Percentiles rank a stretch among this genome's conserved stretches.
Evolutionary conservation across 2,888 invertebrate species (phyloP).

Genomic region (Archips crataeganus): DNA sequence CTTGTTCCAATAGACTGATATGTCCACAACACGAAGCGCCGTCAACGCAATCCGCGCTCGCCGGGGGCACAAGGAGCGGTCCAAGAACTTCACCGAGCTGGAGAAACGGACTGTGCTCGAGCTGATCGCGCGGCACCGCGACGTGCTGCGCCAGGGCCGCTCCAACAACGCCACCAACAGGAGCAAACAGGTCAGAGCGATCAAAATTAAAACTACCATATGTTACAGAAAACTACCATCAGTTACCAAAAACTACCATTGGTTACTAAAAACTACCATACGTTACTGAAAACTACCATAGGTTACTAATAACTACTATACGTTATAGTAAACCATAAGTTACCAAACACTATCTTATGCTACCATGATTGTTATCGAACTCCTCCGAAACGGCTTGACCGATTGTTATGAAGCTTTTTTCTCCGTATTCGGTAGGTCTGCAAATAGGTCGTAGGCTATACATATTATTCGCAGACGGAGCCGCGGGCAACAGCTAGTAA

Average conservation of each 20-base stretch:
- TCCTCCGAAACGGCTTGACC: too few species aligned
- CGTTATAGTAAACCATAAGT: neutral
- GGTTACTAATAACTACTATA: neutral
- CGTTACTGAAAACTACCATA: neutral
- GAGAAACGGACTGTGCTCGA: constrained; percentile 82
- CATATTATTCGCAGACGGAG: too few species aligned
- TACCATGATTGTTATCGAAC: too few species aligned
- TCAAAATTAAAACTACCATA: neutral
- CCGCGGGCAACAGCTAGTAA: too few species aligned
- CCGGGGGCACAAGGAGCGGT: constrained; percentile 84
- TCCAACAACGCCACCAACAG: constrained; percentile 84
- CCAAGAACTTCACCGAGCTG: constrained; percentile 84
- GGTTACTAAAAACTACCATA: neutral
- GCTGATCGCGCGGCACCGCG: constrained; percentile 79
- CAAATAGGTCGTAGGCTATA: too few species aligned
- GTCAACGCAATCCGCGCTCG: constrained; percentile 73
- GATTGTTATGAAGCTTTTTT: too few species aligned
- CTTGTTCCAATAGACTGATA: constrained; percentile 68
- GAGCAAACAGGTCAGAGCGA: constrained; percentile 76
- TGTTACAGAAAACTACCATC: neutral
- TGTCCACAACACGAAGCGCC: constrained; percentile 77
- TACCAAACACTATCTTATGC: neutral
- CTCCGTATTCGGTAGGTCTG: too few species aligned
- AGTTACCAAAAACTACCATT: constrained; percentile 1
- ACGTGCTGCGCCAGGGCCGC: constrained; percentile 83